Percentiles rank a stretch among this genome's conserved stretches.
Conservation (phyloP, 2,113 vertebrate species). For the Psilopsiagon aymara region DNA sequence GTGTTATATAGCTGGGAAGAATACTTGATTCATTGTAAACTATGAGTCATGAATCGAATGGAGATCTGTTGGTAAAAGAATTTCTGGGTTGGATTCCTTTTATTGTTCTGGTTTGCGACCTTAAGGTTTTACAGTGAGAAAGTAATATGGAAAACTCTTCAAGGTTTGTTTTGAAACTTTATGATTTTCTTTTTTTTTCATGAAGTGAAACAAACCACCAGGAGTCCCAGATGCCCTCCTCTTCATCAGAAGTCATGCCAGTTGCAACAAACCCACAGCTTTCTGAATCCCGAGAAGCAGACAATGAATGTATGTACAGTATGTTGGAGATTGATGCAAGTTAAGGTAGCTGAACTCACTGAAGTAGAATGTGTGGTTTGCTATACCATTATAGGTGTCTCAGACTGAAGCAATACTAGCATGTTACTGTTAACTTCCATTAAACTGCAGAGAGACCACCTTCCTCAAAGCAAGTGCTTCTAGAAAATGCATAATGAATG, state of each 20-base stretch:
- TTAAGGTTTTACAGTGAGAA: background rate
- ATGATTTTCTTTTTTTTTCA: background rate
- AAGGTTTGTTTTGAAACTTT: background rate
- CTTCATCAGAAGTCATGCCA: background rate
- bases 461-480: background rate
- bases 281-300: background rate
- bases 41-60: background rate
- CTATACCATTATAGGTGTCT: background rate
- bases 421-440: background rate
- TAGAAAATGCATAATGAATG: background rate
- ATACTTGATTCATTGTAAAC: background rate
- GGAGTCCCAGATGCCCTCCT: background rate
- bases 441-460: background rate
- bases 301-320: constrained; percentile 52
- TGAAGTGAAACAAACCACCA: constrained; percentile 36
- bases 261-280: background rate
- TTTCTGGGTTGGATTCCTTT: background rate
- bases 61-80: background rate
- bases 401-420: background rate
- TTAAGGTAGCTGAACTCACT: background rate
- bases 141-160: background rate
- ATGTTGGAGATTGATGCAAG: background rate
- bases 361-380: background rate
- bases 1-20: background rate
- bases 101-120: background rate